Percentiles rank a stretch among this genome's conserved stretches.
Conservation (phyloP, 2,888 invertebrate species). For the Zaprionus lineosus region DNA sequence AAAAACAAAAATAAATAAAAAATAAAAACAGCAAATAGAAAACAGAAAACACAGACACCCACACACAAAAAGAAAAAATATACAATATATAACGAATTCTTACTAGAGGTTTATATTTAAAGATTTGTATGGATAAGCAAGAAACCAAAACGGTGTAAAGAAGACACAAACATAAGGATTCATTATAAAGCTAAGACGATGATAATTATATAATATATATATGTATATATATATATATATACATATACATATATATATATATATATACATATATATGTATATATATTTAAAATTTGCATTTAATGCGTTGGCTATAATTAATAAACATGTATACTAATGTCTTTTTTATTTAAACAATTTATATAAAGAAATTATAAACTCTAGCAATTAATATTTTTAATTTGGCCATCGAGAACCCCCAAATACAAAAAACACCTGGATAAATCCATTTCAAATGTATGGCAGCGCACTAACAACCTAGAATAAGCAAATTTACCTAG, state of each 20-base stretch:
- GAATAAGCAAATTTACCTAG: conserved; percentile 69
- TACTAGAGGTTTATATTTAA: conserved; percentile 39
- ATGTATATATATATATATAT: too few species aligned
- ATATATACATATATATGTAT: too few species aligned
- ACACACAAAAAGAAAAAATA: conserved; percentile 16
- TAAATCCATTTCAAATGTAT: conserved; percentile 36
- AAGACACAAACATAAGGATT: conserved; percentile 28
- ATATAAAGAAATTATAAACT: conserved; percentile 65
- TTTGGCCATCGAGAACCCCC: conserved; percentile 51
- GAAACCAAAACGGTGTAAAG: conserved; percentile 58
- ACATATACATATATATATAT: too few species aligned
- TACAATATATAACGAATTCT: conserved; percentile 44
- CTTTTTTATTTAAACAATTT: conserved; percentile 68
- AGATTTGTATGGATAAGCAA: conserved; percentile 42
- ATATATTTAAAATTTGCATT: conserved; percentile 65
- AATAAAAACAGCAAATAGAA: too few species aligned
- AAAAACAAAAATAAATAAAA: conserved; percentile 14
- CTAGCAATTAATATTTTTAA: conserved; percentile 54
- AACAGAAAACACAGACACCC: too few species aligned
- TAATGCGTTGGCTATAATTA: conserved; percentile 70
- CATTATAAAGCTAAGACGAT: too few species aligned
- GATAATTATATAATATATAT: too few species aligned
- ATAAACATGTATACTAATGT: conserved; percentile 61
- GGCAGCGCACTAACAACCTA: conserved; percentile 58
- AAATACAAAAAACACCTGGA: conserved; percentile 3